Conservation (phyloP, 2,113 vertebrate species). For the Nipponia nippon region DNA sequence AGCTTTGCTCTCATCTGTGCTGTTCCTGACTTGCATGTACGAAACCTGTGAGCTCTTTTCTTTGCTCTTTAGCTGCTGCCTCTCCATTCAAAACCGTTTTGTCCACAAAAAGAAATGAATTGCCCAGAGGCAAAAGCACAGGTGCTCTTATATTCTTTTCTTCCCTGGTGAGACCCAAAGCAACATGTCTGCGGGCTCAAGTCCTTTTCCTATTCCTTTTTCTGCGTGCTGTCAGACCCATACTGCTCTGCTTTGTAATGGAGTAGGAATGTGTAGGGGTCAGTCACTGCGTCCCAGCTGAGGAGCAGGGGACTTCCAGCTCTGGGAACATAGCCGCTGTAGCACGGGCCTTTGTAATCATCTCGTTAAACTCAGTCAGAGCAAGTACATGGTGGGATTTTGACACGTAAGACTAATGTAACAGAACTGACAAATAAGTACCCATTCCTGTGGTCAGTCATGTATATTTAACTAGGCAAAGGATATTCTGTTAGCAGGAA, state of each 20-base stretch:
- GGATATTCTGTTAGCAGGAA: background rate
- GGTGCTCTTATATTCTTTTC: background rate
- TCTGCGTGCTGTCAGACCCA: background rate
- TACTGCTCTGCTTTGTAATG: background rate
- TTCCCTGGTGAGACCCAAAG: background rate
- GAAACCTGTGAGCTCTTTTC: background rate
- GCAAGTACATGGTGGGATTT: background rate
- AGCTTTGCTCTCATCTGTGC: background rate
- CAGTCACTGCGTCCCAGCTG: background rate
- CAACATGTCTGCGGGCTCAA: background rate
- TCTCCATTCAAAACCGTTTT: background rate
- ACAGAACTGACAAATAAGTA: background rate
- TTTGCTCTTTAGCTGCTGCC: background rate
- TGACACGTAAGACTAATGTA: background rate
- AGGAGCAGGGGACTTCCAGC: constrained; percentile 33
- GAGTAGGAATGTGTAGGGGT: background rate
- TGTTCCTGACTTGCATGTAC: background rate
- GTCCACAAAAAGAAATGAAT: background rate
- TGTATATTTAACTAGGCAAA: background rate
- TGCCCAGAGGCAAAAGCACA: background rate
- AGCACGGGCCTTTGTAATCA: background rate
- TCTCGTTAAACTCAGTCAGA: background rate
- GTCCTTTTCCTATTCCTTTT: background rate
- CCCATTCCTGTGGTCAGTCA: background rate
- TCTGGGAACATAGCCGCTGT: background rate